A percentile compares a stretch with the other conserved stretches of the same genome.
phyloP scores from a whole-genome alignment of 2,797 vertebrate species.

The Molothrus aeneus region DNA sequence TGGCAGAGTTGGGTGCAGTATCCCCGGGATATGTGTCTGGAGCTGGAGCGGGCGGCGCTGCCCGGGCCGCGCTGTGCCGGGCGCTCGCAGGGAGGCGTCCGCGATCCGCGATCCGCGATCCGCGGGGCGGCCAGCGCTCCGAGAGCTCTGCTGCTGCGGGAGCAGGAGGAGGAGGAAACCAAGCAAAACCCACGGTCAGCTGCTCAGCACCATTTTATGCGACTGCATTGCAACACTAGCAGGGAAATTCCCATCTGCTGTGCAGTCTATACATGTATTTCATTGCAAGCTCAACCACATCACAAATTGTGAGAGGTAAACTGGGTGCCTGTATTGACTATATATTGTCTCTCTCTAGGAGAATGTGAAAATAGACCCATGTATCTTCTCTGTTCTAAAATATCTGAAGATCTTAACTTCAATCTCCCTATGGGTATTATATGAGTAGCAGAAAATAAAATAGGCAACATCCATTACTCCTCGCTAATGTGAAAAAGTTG shows the following conservation, averaged over 20 bases:
- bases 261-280: accelerated
- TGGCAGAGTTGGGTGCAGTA: background rate
- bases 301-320: background rate
- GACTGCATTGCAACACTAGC: no score
- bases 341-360: background rate
- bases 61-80: background rate
- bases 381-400: background rate
- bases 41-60: accelerated
- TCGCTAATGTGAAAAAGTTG: background rate
- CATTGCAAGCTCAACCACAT: background rate
- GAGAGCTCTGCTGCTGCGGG: background rate
- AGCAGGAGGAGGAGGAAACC: background rate
- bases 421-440: background rate
- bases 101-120: accelerated
- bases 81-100: background rate
- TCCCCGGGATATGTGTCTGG: accelerated
- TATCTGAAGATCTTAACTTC: background rate
- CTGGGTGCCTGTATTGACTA: background rate
- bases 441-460: background rate
- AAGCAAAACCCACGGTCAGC: accelerated
- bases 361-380: background rate
- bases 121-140: accelerated
- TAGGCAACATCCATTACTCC: background rate
- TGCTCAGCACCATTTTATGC: background rate
- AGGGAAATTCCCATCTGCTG: background rate